Evolutionary conservation across 2,797 vertebrate genomes (phyloP), one percentile per base, ranked within the genome.

Genomic region (Ceyx erithaca): DNA sequence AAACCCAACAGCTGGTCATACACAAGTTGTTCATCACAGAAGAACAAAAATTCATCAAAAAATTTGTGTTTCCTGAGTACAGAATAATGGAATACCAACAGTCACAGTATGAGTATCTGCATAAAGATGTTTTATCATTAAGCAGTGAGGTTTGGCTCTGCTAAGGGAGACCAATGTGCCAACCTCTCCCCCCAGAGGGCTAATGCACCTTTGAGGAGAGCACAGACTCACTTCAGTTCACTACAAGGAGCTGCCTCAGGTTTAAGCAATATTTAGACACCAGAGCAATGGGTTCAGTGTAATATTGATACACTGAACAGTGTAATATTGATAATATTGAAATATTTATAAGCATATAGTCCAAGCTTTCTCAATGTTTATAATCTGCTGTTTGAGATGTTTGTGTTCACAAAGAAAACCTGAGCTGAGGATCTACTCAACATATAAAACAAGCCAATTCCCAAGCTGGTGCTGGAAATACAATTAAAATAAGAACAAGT

Each of bases 321-420:
- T 37, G 12, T 37, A 37, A 37, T 37, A 37, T 37, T 37, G 37
- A 37, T 37, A 37, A 37, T 37, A 37, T 37, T 37, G 37, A 37
- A 94, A 87, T 67, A 87, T 86, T 89, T 88, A 90, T 31, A 59
- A 59, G 41, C 7, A 71, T 19, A 55, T 33, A 58, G 37, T 86
- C 16, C 55, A 48, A 43, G 7, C 73, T 82, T 67, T 43, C 33
- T 55, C 57, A 85, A 59, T n/a, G 66, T 77, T 90, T 77, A 7
- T 87, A 12, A 51, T 28, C 37, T 43, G 41, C 25, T 77, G 26
- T 71, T 93, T 85, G 33, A 87, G 48, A 31, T 10, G 16, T 67
- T 92, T 85, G 22, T 70, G 67, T 78, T 87, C 77, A 78, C 54
- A 83, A 75, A 82, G 57, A 71, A 91, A 80, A 67, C 57, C 51